These are phyloP conservation scores for Conus canariensis DNA, from an alignment of 2,888 invertebrate species.

Conservation along the genomic window DNA sequence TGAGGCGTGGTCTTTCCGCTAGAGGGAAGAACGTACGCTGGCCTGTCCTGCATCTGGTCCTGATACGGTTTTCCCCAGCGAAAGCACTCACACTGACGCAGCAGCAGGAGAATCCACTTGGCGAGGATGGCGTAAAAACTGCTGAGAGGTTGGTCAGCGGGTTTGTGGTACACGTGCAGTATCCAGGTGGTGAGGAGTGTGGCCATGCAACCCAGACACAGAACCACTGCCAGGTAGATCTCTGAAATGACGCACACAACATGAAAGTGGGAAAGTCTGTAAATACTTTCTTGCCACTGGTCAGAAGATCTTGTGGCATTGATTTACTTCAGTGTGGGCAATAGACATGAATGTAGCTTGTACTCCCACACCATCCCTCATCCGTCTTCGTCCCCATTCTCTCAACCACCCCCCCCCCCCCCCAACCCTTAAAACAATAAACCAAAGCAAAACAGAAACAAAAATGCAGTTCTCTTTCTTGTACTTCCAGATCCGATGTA, in stretches of 20 bases:
- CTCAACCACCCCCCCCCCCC: no score
- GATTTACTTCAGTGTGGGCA: no score
- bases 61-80: background rate
- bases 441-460: no score
- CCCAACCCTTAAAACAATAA: no score
- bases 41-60: background rate
- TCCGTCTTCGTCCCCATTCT: no score
- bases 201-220: constrained; percentile 10
- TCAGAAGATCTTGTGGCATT: no score
- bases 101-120: background rate
- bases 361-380: no score
- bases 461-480: no score
- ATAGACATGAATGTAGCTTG: no score
- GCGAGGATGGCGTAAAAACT: background rate
- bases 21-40: background rate
- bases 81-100: background rate
- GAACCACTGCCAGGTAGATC: constrained; percentile 9
- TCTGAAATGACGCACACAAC: background rate
- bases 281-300: no score
- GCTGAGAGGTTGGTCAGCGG: background rate
- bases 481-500: no score
- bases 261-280: no score
- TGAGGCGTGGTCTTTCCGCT: background rate
- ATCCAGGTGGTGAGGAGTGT: constrained; percentile 17
- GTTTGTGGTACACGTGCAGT: background rate